Evolutionary conservation across 2,888 invertebrate species (phyloP).

Genomic region (Atethmia centrago): DNA sequence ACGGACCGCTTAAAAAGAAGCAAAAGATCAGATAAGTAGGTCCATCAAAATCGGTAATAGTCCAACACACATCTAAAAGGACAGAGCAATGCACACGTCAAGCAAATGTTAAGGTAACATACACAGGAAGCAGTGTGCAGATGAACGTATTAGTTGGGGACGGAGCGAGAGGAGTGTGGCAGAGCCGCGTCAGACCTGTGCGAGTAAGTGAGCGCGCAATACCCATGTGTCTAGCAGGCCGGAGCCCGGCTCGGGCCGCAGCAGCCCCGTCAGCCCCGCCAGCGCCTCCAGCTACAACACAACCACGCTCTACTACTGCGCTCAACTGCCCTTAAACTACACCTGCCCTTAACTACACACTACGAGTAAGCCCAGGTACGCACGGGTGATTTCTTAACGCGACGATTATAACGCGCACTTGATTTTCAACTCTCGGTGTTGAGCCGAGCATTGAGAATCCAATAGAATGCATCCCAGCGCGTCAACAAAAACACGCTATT

Average conservation of each 20-base stretch:
- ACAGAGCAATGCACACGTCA: slow-evolving; percentile 25
- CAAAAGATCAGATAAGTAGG: slow-evolving; percentile 1
- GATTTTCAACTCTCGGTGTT: not conserved
- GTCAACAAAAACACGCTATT: not conserved
- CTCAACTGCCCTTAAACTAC: slow-evolving; percentile 45
- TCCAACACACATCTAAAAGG: slow-evolving; percentile 33
- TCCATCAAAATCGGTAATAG: slow-evolving; percentile 11
- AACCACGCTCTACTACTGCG: slow-evolving; percentile 75
- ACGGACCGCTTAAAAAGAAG: slow-evolving; percentile 12
- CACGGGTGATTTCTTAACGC: not conserved
- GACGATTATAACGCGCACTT: not conserved
- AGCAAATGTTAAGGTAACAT: slow-evolving; percentile 51
- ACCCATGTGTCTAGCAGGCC: slow-evolving; percentile 90
- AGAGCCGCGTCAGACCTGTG: slow-evolving; percentile 88
- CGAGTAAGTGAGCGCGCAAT: slow-evolving; percentile 91
- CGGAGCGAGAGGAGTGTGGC: slow-evolving; percentile 74
- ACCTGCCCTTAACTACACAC: slow-evolving; percentile 20
- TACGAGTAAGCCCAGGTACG: slow-evolving; percentile 5
- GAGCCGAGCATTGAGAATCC: not conserved
- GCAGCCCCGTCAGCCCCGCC: slow-evolving; percentile 89
- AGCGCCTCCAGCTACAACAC: slow-evolving; percentile 90
- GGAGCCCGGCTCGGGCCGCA: slow-evolving; percentile 88
- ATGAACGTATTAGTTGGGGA: slow-evolving; percentile 59
- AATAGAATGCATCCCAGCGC: not conserved
- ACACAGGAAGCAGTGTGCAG: slow-evolving; percentile 75